Base-by-base conservation (phyloP, 2,797 vertebrate genomes). In the Lagocephalus sceleratus region DNA sequence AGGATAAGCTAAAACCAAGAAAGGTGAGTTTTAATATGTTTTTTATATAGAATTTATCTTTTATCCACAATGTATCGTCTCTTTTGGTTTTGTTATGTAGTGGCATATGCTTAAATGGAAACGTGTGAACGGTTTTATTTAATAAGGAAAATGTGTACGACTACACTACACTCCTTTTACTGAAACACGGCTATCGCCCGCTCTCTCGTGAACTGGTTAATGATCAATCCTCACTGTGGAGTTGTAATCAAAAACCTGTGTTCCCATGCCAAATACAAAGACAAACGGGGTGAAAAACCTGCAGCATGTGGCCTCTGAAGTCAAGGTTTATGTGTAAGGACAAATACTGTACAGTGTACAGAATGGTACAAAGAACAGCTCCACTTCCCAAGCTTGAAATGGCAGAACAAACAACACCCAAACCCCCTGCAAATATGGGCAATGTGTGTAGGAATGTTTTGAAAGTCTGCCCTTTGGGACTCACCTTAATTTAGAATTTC, bases 1-100 rank as follows among this genome's bases (percentile, higher is more conserved):
- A 98, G 78, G 97, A 99, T 79, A 98, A 95, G 78, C 91, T 98
- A 56, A 97, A 97, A 68, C 97, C 97, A n/a, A 90, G 97, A 77
- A 98, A 97, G 92, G 97, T 98, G 89, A 71, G 90, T 43, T 16
- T 42, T 9, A n/a, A 19, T 42, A 7, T n/a, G 38, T 19, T 42
- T n/a, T 9, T 19, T 42, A 19, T n/a, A 2, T 42, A 9, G 16
- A 17, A 35, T 35, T 29, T 12, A 35, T 35, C 11, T 35, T 35
- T 35, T 35, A 14, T 35, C 0, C 40, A 7, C 5, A 19, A 19
- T 42, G 6, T n/a, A n/a, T 10, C 19, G 11, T 26, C 6, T 41
- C 5, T 20, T 41, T n/a, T 32, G 15, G 2, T 41, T 61, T 71
- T 55, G 41, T 39, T 26, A 21, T 29, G 42, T 47, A 23, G 17